Conservation (phyloP, 1,140 invertebrate genomes). For the Zaprionus davidi region DNA sequence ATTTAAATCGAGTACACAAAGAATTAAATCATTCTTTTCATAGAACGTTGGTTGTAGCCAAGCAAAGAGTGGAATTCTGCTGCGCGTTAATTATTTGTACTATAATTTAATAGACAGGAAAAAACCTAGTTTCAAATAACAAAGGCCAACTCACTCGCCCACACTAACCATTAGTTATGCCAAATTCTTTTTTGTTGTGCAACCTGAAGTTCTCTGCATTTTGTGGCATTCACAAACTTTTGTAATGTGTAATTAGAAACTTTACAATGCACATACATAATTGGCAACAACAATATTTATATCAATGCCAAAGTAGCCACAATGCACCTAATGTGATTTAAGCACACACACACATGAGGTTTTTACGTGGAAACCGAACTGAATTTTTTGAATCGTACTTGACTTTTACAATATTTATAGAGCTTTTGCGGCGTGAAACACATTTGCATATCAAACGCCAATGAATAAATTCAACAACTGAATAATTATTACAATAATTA, state of each 20-base stretch:
- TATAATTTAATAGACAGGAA: background rate
- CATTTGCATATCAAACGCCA: constrained; percentile 17
- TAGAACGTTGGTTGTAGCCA: background rate
- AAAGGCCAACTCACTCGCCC: constrained; percentile 1
- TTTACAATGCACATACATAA: constrained; percentile 17
- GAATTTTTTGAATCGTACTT: constrained; percentile 8
- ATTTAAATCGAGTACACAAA: background rate
- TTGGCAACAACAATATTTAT: constrained; percentile 24
- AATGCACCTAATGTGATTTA: background rate
- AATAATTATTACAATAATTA: background rate
- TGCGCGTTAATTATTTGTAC: constrained; percentile 20
- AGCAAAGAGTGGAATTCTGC: background rate
- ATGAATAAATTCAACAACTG: background rate
- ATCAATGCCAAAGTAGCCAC: constrained; percentile 33
- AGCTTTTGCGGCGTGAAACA: background rate
- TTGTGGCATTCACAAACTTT: constrained; percentile 33
- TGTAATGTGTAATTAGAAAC: constrained; percentile 38
- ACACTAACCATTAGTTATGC: background rate
- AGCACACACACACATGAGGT: background rate
- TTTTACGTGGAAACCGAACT: constrained; percentile 2
- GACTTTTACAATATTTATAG: constrained; percentile 8
- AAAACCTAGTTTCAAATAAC: background rate
- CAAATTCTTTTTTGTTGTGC: constrained; percentile 9
- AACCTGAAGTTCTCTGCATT: constrained; percentile 11
- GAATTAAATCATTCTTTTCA: background rate